Evolutionary conservation across 2,888 invertebrate species (phyloP), one percentile per base, ranked within the genome.

Genomic region (Exephanes ischioxanthus): DNA sequence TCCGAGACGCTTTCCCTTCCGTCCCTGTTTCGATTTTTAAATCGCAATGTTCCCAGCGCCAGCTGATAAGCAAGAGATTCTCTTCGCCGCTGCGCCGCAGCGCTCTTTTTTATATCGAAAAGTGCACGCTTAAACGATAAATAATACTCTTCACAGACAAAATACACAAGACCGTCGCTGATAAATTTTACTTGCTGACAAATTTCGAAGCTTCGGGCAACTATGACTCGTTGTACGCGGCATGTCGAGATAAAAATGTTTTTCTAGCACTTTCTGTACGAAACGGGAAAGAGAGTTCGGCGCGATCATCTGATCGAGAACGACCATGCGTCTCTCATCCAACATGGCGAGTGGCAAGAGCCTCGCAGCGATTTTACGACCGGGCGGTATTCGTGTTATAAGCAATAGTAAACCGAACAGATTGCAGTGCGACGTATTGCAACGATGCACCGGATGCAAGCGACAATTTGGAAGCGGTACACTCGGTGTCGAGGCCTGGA

Each of bases 261-360:
- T 33, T 30, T 33, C 33, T n/a, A 33, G 63, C 30, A 33, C 6
- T 63, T 33, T 63, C 63, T 16, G 30, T n/a, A 26, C 14, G 45
- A 16, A 14, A 16, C 45, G 45, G 11, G 11, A 16, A 61, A 16
- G 7, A 63, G 30, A 33, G 33, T 63, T 16, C 33, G 63, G 51
- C 51, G 14, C 51, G 75, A 76, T 76, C 61, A 76, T n/a, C 51
- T 55, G 73, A 75, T 79, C 68, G 53, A 45, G 26, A 33, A 63
- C 70, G 79, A 80, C 90, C 92, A 92, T 93, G 93, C 90, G 92
- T 90, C 89, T 92, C 80, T 86, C 41, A 85, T 89, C 72, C 89
- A 94, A 92, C 91, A 94, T 94, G 94, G 94, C 94, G 90, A 92
- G 94, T 92, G 93, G 94, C 90, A 94, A 94, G 89, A 92, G 94